phyloP scores from a whole-genome alignment of 2,888 invertebrate genomes.

The Metellina segmentata region DNA sequence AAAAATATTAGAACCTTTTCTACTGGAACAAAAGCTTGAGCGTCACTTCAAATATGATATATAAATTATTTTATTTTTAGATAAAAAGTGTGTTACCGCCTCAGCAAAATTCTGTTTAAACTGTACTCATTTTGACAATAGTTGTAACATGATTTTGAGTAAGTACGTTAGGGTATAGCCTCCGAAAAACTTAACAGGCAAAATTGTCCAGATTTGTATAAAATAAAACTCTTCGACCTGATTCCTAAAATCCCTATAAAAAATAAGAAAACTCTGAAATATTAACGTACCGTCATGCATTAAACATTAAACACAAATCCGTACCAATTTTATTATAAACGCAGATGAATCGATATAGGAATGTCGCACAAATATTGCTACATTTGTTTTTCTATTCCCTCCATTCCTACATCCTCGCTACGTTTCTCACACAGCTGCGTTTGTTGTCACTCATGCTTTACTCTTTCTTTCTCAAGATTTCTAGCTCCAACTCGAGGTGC shows the following conservation, averaged over 20 bases:
- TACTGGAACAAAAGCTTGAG: no score
- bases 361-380: neutral
- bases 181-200: neutral
- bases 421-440: neutral
- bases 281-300: neutral
- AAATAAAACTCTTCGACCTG: neutral
- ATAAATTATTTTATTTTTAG: no score
- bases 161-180: neutral
- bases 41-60: no score
- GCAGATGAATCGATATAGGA: neutral
- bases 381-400: neutral
- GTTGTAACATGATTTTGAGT: no score
- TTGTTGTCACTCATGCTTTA: slow-evolving; percentile 10
- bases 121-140: no score
- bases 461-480: neutral
- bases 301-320: neutral
- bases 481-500: neutral
- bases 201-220: neutral
- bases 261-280: no score
- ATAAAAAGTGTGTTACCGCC: no score
- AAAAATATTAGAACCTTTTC: no score
- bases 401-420: neutral
- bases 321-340: neutral
- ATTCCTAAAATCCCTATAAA: neutral
- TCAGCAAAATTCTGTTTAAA: no score